Evolutionary conservation across 2,888 invertebrate species (phyloP).

Genomic region (Dexiosoma caninum): DNA sequence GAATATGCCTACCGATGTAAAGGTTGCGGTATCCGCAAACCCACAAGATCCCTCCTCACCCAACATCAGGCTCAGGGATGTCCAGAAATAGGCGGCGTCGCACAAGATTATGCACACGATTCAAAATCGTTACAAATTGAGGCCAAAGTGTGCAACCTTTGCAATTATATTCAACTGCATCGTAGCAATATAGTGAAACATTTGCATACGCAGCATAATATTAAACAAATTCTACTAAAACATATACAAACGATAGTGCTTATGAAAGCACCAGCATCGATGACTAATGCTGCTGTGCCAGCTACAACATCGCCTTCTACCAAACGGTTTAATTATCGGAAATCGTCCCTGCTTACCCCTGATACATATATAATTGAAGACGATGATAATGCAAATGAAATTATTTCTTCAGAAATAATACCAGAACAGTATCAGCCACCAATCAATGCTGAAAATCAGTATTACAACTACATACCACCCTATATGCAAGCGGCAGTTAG

Average conservation of each 20-base stretch:
- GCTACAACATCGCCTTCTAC: neutral
- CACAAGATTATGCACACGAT: slow-evolving; percentile 64
- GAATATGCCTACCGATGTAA: slow-evolving; percentile 85
- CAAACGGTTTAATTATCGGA: neutral
- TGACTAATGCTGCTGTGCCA: neutral
- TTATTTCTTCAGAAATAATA: slow-evolving; percentile 26
- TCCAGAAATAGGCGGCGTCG: slow-evolving; percentile 54
- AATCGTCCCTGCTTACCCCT: neutral
- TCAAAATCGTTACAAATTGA: slow-evolving; percentile 65
- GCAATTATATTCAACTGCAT: slow-evolving; percentile 85
- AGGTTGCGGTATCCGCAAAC: slow-evolving; percentile 78
- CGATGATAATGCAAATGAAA: slow-evolving; percentile 10
- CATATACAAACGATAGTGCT: slow-evolving; percentile 66
- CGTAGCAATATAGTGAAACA: slow-evolving; percentile 82
- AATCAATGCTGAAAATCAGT: slow-evolving; percentile 37
- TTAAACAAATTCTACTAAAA: slow-evolving; percentile 60
- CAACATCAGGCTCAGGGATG: slow-evolving; percentile 65
- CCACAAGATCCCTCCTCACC: slow-evolving; percentile 66
- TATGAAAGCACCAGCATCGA: slow-evolving; percentile 57
- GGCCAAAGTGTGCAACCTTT: slow-evolving; percentile 84
- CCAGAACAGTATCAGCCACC: neutral
- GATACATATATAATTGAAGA: slow-evolving; percentile 35
- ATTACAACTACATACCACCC: slow-evolving; percentile 57
- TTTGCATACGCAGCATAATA: slow-evolving; percentile 73
- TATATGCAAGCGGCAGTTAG: slow-evolving; percentile 50